Conservation (phyloP, 1,140 invertebrate genomes). For the Elymnias hypermnestra region DNA sequence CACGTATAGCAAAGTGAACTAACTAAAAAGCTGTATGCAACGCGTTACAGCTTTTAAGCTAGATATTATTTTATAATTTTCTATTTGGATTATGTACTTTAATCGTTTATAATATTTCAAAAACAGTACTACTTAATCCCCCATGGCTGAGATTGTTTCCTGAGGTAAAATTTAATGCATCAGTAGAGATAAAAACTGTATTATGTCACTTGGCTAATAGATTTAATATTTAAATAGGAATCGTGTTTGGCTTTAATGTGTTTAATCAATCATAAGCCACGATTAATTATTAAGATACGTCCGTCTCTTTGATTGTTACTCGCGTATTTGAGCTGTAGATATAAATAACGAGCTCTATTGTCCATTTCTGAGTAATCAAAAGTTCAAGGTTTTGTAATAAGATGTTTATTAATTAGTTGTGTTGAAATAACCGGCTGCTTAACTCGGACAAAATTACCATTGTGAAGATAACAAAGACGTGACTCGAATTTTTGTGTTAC, state of each 20-base stretch:
- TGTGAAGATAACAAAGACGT: constrained; percentile 53
- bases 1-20: too few relatives aligned
- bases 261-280: constrained; percentile 73
- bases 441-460: constrained; percentile 46
- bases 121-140: constrained; percentile 48
- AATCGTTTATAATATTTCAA: constrained; percentile 7
- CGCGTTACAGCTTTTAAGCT: too few relatives aligned
- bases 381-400: constrained; percentile 67
- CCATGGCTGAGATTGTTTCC: constrained; percentile 61
- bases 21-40: too few relatives aligned
- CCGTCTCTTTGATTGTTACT: constrained; percentile 46
- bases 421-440: constrained; percentile 51
- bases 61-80: too few relatives aligned
- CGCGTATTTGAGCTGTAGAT: constrained; percentile 44
- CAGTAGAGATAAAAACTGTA: constrained; percentile 64
- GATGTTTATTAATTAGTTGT: constrained; percentile 71
- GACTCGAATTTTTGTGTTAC: constrained; percentile 39
- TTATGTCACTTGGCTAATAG: constrained; percentile 67
- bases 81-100: too few relatives aligned
- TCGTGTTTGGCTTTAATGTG: constrained; percentile 68
- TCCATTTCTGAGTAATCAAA: constrained; percentile 58
- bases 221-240: constrained; percentile 69
- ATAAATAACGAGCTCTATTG: constrained; percentile 65
- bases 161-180: constrained; percentile 53
- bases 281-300: constrained; percentile 72